Base-by-base conservation (phyloP, 2,113 vertebrate genomes). In the Calyptomena viridis region DNA sequence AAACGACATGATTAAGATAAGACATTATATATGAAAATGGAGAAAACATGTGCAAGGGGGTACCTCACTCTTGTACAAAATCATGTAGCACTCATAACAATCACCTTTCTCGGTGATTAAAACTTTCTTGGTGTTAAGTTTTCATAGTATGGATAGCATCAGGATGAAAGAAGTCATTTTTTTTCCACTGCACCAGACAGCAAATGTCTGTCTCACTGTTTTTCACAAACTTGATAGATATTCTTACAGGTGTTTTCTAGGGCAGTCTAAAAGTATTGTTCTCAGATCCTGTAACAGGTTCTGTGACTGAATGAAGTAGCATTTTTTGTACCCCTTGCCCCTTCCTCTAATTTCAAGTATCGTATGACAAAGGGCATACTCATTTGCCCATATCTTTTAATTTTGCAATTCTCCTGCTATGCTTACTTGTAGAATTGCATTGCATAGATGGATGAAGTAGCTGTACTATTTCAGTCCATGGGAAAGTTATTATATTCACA, bases 401-500 rank as follows among this genome's bases (percentile, higher is more conserved):
- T 76, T 88, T 88, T 80, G 9, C 30, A 30, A 55, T 62, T 76
- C 14, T 59, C 67, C 28, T 89, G 47, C 18, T 52, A 31, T 42
- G 9, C 15, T 87, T 72, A 53, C 24, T 44, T 90, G 49, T 62
- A 84, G 50, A 76, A 74, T 47, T 75, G 3, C 44, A 55, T 66
- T 77, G 11, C 13, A n/a, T 17, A 40, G 59, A 59, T 68, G n/a
- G 66, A 82, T 76, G 21, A 59, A 66, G 83, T 52, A 93, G 40
- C 27, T 62, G 28, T 53, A 71, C 9, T 50, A 30, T 77, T 78
- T 87, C 78, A 88, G 49, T 82, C 71, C 75, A 62, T 87, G 89
- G 68, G 88, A 95, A 95, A 91, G 59, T 91, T 87, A 81, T 91
- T 90, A 63, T 75, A 89, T 67, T 94, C 86, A 90, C 78, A 72